Percentiles rank a stretch among this genome's conserved stretches.
These are phyloP conservation scores for Bettongia penicillata DNA, from an alignment of 2,113 vertebrate species.

Conservation along the genomic window DNA sequence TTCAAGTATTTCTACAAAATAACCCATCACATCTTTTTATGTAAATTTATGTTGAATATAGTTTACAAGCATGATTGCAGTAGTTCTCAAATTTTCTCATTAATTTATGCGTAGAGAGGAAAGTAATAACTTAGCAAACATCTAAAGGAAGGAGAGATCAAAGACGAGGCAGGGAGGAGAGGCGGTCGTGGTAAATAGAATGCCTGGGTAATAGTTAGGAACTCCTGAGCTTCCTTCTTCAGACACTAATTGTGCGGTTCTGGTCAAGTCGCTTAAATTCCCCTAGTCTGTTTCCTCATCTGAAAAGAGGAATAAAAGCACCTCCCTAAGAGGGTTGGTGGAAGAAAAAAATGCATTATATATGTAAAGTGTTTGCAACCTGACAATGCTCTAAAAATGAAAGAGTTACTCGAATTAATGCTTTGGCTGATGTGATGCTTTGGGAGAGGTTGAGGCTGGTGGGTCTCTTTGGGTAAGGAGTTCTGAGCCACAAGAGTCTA, in stretches of 20 bases:
- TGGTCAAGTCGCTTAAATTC: background rate
- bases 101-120: conserved; percentile 15
- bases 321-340: background rate
- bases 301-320: background rate
- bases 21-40: background rate
- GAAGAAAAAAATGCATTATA: background rate
- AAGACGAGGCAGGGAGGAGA: background rate
- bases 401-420: background rate
- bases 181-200: background rate
- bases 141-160: conserved; percentile 3
- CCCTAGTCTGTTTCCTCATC: background rate
- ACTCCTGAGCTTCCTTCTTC: background rate
- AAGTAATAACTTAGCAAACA: background rate
- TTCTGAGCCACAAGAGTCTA: background rate
- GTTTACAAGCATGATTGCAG: background rate
- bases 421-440: background rate
- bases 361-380: background rate
- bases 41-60: background rate
- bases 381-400: too few species aligned
- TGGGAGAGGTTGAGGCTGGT: background rate
- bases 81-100: background rate
- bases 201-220: background rate
- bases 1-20: background rate
- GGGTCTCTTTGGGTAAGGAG: background rate
- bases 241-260: background rate